These are phyloP conservation scores for Gopherus evgoodei DNA, from an alignment of 2,113 vertebrate genomes.

Conservation along the genomic window DNA sequence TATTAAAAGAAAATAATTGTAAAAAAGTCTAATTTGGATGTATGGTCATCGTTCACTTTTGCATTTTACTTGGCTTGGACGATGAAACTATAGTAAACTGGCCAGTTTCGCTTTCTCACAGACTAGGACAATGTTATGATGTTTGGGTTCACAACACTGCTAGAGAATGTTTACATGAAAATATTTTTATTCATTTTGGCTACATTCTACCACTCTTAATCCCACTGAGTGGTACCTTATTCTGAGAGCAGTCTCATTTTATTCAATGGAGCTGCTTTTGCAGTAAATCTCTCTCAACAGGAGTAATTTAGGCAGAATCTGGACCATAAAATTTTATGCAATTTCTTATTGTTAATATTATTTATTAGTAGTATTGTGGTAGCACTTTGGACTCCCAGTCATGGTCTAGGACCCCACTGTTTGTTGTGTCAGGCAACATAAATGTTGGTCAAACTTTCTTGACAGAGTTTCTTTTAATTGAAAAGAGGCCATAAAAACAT, in stretches of 20 bases:
- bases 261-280: not conserved
- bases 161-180: not conserved
- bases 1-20: constrained; percentile 31
- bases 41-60: not conserved
- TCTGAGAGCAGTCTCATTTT: not conserved
- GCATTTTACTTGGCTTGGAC: not conserved
- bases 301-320: not conserved
- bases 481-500: not conserved
- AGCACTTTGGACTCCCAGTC: not conserved
- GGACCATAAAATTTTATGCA: not conserved
- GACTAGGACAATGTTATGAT: not conserved
- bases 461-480: not conserved
- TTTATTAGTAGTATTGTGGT: not conserved
- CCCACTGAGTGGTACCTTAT: not conserved
- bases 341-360: not conserved
- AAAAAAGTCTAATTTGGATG: not conserved
- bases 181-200: not conserved
- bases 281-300: not conserved
- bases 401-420: not conserved
- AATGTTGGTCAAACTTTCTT: not conserved
- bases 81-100: not conserved
- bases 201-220: not conserved
- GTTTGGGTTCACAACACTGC: not conserved
- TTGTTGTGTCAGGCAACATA: not conserved
- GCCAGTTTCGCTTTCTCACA: not conserved